Conservation (phyloP, 1,140 invertebrate genomes). For the Diachasma alloeum region DNA sequence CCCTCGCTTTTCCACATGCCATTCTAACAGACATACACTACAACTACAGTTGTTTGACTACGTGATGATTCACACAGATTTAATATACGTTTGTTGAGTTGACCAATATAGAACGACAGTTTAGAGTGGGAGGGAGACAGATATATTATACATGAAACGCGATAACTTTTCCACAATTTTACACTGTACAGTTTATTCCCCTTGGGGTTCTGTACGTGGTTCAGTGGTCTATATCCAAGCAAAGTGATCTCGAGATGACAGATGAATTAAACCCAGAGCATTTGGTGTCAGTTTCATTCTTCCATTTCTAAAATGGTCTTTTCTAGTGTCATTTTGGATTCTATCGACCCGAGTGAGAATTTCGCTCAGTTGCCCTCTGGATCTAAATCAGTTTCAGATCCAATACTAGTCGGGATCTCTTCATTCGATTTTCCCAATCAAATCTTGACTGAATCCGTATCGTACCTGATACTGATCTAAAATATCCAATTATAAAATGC, state of each 20-base stretch:
- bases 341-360: background rate
- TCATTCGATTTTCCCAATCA: no score
- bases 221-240: conserved; percentile 14
- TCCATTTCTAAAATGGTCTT: background rate
- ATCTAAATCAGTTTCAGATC: no score
- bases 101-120: background rate
- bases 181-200: background rate
- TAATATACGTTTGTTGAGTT: background rate
- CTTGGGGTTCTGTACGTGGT: background rate
- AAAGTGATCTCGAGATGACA: conserved; percentile 36
- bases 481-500: no score
- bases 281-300: conserved; percentile 10
- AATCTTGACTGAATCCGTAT: no score
- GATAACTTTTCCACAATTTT: conserved; percentile 1
- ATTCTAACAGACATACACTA: background rate
- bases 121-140: background rate
- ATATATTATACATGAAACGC: background rate
- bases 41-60: background rate
- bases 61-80: background rate
- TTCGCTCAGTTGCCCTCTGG: no score
- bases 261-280: conserved; percentile 24
- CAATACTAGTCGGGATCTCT: no score
- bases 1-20: background rate
- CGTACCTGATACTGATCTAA: no score
- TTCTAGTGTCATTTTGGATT: background rate